phyloP scores from a whole-genome alignment of 2,888 invertebrate species.

The Resseliella maxima region DNA sequence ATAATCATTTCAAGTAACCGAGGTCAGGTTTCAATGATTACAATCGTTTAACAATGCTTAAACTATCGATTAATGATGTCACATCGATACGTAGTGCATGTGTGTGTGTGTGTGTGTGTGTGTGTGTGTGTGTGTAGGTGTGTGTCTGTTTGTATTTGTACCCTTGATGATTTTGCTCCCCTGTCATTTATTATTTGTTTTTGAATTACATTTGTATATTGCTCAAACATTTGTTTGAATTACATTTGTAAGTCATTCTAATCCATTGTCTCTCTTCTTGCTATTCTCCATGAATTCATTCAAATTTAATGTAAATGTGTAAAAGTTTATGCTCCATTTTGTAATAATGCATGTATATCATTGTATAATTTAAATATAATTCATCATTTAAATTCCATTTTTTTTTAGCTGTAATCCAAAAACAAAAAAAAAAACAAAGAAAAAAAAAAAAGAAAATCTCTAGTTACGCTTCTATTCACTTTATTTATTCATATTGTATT shows the following conservation, averaged over 20 bases:
- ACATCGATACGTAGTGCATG: too few species aligned
- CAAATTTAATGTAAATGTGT: not conserved
- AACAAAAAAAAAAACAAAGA: too few species aligned
- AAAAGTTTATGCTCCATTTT: constrained; percentile 28
- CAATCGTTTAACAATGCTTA: not conserved
- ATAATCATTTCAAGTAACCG: not conserved
- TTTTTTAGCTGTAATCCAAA: not conserved
- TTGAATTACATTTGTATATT: too few species aligned
- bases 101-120: too few species aligned
- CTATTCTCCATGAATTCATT: not conserved
- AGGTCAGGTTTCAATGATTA: not conserved
- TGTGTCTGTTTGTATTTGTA: too few species aligned
- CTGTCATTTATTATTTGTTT: not conserved
- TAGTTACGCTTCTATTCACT: constrained; percentile 29
- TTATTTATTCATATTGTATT: not conserved
- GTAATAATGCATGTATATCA: constrained; percentile 39
- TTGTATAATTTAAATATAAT: constrained; percentile 46
- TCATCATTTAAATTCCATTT: not conserved
- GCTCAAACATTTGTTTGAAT: too few species aligned
- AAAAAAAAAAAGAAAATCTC: not conserved
- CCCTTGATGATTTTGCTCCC: too few species aligned
- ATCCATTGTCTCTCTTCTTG: not conserved
- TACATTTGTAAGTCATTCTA: not conserved
- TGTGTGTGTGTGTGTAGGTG: too few species aligned
- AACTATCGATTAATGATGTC: not conserved